These are phyloP conservation scores for Pararge aegeria DNA, from an alignment of 1,140 invertebrate species.

Conservation along the genomic window DNA sequence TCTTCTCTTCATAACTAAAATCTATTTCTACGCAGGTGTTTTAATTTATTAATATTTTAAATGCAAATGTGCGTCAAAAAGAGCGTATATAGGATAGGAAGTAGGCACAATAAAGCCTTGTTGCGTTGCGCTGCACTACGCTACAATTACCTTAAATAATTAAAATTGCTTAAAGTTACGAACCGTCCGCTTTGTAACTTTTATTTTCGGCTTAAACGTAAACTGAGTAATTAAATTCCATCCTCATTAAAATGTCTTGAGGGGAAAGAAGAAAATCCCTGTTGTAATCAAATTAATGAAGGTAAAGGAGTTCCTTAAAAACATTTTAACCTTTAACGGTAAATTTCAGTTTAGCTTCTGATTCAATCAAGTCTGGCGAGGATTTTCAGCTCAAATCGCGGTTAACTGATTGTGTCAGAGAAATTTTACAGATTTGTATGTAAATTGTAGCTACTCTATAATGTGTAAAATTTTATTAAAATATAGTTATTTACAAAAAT, in stretches of 20 bases:
- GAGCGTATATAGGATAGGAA: no score
- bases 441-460: no score
- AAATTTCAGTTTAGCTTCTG: not conserved
- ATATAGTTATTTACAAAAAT: no score
- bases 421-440: not conserved
- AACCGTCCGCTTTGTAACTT: not conserved
- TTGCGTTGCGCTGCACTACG: no score
- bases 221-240: not conserved
- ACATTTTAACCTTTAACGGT: constrained; percentile 4
- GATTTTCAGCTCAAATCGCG: not conserved
- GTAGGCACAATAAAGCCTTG: no score
- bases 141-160: not conserved
- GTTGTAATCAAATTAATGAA: not conserved
- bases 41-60: no score
- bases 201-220: not conserved
- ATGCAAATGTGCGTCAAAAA: no score
- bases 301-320: constrained; percentile 4
- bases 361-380: not conserved
- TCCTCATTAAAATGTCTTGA: constrained; percentile 6
- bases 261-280: not conserved
- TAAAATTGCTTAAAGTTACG: not conserved
- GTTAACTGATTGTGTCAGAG: not conserved
- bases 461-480: no score
- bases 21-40: no score
- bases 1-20: no score